Evolutionary conservation across 2,113 vertebrate genomes (phyloP).

Genomic region (Acrocephalus kingi): DNA sequence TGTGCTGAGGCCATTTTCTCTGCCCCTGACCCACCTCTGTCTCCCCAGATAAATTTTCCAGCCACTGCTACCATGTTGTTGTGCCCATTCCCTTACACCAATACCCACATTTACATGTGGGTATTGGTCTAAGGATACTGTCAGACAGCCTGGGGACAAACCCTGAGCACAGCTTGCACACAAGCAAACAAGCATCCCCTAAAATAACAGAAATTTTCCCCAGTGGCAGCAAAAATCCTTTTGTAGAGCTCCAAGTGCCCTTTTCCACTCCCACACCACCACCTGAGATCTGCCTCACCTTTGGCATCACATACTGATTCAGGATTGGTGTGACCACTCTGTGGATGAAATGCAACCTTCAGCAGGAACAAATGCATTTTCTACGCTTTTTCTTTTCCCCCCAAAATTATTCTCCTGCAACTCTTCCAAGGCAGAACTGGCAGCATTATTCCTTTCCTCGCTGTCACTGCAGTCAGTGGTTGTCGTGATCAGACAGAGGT

Average conservation of each 20-base stretch:
- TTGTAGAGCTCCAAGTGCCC: background rate
- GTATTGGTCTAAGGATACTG: too few species aligned
- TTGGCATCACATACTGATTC: background rate
- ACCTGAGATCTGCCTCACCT: background rate
- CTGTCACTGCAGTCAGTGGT: background rate
- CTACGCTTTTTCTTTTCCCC: background rate
- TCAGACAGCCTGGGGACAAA: background rate
- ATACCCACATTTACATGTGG: background rate
- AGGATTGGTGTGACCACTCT: background rate
- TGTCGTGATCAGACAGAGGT: background rate
- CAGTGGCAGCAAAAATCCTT: background rate
- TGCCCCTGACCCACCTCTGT: accelerated
- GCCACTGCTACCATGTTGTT: background rate
- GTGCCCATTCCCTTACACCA: background rate
- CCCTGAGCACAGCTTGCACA: background rate
- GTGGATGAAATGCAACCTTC: background rate
- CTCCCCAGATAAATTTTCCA: background rate
- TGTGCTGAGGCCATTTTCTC: background rate
- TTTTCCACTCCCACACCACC: accelerated
- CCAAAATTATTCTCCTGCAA: background rate
- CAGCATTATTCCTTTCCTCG: background rate
- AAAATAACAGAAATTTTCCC: background rate
- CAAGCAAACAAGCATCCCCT: background rate
- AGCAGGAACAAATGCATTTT: background rate
- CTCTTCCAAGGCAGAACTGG: background rate